Conservation (phyloP, 2,113 vertebrate genomes). For the Spilogale gracilis region DNA sequence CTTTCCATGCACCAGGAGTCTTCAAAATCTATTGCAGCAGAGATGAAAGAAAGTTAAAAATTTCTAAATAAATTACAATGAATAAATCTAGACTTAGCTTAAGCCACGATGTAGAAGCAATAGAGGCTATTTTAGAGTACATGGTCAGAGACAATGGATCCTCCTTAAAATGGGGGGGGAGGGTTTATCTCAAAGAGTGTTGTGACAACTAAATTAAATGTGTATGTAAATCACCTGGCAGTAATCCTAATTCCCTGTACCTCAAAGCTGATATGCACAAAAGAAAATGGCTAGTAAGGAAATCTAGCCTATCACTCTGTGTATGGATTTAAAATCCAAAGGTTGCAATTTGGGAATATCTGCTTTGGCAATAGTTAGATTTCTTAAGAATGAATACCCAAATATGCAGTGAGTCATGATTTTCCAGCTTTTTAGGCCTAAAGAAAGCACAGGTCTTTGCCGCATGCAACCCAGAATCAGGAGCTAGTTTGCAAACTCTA, state of each 20-base stretch:
- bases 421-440: conserved; percentile 27
- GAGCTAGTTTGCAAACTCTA: neutral
- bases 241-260: conserved; percentile 58
- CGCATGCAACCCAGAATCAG: neutral
- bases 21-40: neutral
- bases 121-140: neutral
- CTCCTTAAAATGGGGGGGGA: conserved; percentile 65
- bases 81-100: conserved; percentile 41
- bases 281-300: conserved; percentile 51
- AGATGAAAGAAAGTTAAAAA: conserved; percentile 48
- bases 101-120: conserved; percentile 50
- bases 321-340: conserved; percentile 22
- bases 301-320: neutral
- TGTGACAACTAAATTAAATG: conserved; percentile 78
- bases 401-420: neutral
- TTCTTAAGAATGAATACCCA: neutral
- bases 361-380: conserved; percentile 20
- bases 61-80: conserved; percentile 62
- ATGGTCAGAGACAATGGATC: conserved; percentile 41
- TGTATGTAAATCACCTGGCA: conserved; percentile 65
- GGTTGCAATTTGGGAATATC: conserved; percentile 34
- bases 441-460: neutral
- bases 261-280: conserved; percentile 39
- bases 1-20: neutral
- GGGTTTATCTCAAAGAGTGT: conserved; percentile 66